Evolutionary conservation across 2,797 vertebrate genomes (phyloP).

Genomic region (Myotis pilosus): DNA sequence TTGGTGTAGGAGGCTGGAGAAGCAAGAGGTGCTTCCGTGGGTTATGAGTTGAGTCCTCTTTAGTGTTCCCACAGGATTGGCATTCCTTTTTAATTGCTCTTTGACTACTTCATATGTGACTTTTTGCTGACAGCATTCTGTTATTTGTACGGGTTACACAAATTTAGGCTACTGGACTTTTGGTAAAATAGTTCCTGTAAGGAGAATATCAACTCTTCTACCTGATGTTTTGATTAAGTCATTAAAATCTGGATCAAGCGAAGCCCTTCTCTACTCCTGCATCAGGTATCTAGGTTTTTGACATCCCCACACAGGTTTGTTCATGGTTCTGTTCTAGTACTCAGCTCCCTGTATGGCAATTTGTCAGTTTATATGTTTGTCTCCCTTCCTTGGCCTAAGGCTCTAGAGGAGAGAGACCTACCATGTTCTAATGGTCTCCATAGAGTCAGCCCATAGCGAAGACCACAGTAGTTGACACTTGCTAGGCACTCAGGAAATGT

Average conservation of each 20-base stretch:
- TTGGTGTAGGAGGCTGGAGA: not conserved
- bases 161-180: not conserved
- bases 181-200: not conserved
- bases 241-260: not conserved
- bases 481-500: not conserved
- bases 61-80: not conserved
- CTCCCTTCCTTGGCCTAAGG: not conserved
- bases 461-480: not conserved
- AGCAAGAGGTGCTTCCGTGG: not conserved
- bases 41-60: not conserved
- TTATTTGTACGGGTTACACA: not conserved
- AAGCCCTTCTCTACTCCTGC: not conserved
- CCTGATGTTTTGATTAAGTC: not conserved
- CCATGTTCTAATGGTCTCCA: not conserved
- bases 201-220: not conserved
- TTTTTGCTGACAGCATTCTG: not conserved
- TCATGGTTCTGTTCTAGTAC: not conserved
- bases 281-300: not conserved
- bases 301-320: fast-evolving
- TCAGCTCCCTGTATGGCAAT: no score
- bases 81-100: not conserved
- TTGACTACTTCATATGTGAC: not conserved
- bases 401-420: not conserved
- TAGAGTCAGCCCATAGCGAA: not conserved
- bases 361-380: not conserved